Evolutionary conservation across 2,113 vertebrate genomes (phyloP).

Genomic region (Zosterops borbonicus): DNA sequence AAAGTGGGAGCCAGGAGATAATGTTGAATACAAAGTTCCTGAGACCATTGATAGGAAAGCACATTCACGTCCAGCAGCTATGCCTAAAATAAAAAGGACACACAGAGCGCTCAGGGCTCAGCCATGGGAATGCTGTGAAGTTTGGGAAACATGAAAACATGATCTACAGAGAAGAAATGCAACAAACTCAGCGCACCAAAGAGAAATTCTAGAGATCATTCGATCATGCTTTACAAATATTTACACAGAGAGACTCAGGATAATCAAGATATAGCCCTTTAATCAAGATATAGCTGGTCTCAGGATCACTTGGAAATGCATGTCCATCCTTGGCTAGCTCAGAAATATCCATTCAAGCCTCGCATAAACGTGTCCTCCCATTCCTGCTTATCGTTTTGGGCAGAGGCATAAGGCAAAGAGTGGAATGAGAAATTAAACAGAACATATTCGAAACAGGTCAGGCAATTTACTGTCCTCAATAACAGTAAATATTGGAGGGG

Average conservation of each 20-base stretch:
- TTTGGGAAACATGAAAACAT: slow-evolving; percentile 55
- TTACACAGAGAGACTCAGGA: slow-evolving; percentile 48
- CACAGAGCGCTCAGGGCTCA: slow-evolving; percentile 48
- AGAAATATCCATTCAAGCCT: slow-evolving; percentile 53
- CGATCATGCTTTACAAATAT: slow-evolving; percentile 59
- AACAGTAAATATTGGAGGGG: slow-evolving; percentile 52
- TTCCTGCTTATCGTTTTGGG: slow-evolving; percentile 18
- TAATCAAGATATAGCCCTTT: slow-evolving; percentile 28
- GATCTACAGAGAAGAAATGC: slow-evolving; percentile 57
- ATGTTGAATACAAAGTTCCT: slow-evolving; percentile 16
- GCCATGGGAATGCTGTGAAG: slow-evolving; percentile 41
- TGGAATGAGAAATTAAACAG: slow-evolving; percentile 47
- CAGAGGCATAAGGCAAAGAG: slow-evolving; percentile 16
- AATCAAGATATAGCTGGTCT: slow-evolving; percentile 58
- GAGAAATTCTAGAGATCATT: slow-evolving; percentile 47
- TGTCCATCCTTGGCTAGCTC: slow-evolving; percentile 50
- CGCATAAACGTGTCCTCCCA: neutral
- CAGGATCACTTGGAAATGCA: slow-evolving; percentile 69
- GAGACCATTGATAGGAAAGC: slow-evolving; percentile 46
- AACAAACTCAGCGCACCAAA: slow-evolving; percentile 55
- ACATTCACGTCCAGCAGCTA: slow-evolving; percentile 62
- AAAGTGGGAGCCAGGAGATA: slow-evolving; percentile 14
- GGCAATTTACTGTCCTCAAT: slow-evolving; percentile 46
- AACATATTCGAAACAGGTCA: slow-evolving; percentile 12
- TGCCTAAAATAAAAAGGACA: slow-evolving; percentile 63